Percentiles rank a stretch among this genome's conserved stretches.
Conservation (phyloP, 2,113 vertebrate species). For the Odocoileus virginianus region DNA sequence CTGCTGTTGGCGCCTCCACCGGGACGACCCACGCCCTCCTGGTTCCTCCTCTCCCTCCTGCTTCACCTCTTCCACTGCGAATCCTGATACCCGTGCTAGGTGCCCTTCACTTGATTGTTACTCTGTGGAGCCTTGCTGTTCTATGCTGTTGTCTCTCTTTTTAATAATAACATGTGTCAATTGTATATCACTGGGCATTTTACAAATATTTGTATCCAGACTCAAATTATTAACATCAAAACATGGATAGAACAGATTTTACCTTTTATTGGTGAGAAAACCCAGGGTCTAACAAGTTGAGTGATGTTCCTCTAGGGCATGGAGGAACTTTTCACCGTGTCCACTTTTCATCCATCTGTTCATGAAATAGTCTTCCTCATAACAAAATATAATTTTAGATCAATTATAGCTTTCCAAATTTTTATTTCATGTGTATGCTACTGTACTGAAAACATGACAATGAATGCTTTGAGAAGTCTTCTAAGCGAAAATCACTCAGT, state of each 20-base stretch:
- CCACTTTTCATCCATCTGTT: not conserved
- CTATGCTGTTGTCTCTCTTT: not conserved
- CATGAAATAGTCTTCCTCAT: not conserved
- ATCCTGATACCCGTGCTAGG: rapidly evolving
- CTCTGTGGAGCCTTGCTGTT: not conserved
- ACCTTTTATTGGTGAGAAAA: not conserved
- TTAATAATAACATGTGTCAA: too few species aligned
- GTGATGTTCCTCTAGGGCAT: not conserved
- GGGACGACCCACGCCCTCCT: rapidly evolving
- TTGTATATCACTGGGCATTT: not conserved
- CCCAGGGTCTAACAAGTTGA: not conserved
- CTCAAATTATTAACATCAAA: not conserved
- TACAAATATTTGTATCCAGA: not conserved
- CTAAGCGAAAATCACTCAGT: not conserved
- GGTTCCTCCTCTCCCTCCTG: not conserved
- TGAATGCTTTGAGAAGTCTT: not conserved
- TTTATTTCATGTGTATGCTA: not conserved
- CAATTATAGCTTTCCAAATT: not conserved
- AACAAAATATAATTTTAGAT: not conserved
- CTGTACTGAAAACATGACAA: not conserved
- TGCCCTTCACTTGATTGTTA: too few species aligned
- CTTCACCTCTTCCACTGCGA: not conserved
- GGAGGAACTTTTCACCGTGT: too few species aligned
- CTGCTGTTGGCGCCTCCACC: rapidly evolving
- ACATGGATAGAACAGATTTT: not conserved